Evolutionary conservation across 2,797 vertebrate species (phyloP), one percentile per base, ranked within the genome.

Genomic region (Rhabdomys pumilio): DNA sequence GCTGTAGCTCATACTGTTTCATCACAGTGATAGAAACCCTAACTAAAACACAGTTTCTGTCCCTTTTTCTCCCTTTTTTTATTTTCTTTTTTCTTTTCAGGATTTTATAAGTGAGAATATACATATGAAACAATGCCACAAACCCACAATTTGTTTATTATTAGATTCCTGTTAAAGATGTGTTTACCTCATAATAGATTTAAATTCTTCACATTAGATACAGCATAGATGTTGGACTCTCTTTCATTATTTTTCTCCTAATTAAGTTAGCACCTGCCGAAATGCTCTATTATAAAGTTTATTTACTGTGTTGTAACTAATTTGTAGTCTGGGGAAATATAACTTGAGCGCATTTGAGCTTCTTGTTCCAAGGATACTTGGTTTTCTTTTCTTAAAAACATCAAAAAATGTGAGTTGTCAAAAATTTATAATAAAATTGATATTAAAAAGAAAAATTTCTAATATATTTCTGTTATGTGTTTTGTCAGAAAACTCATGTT

Each of bases 251-350:
- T 81, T 12, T 55, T 73, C 1, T 22, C 22, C 79, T 89, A 31
- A 47, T 88, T 85, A 29, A 88, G 1, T 55, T 92, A 11, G 11
- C 15, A 63, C 41, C 79, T 95, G n/a, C 47, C 11, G 77, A 38
- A 95, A 67, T 69, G 17, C 7, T 92, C 20, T 11, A 80, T 53
- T 91, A 69, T 6, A 87, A 83, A 59, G 20, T 91, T 82, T 22
- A 10, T 86, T 83, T 82, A 79, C 2, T 82, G 26, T 44, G 76
- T 83, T 86, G 87, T 29, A 96, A 87, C 81, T 89, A 76, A 47
- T 73, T 61, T 65, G 2, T 8, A 93, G 59, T 84, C 6, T 88
- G 7, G 73, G 7, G 38, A 38, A 75, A 79, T 31, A n/a, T 73
- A 86, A 82, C 59, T 44, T 19, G 6, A 82, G 3, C n/a, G 2